phyloP scores from a whole-genome alignment of 2,797 vertebrate species.

The Girardinus metallicus region DNA sequence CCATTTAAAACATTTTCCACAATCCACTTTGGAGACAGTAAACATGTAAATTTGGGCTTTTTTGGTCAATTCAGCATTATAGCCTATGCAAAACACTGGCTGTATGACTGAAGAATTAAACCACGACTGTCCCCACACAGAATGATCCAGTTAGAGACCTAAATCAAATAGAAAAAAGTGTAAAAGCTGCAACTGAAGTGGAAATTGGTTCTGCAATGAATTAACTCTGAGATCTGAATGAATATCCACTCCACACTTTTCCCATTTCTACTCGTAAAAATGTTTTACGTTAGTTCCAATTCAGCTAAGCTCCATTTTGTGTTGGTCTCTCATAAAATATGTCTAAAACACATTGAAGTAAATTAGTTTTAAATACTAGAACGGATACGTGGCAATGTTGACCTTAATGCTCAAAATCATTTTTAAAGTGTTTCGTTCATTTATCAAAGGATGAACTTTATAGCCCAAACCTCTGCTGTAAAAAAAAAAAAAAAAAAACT shows the following conservation, averaged over 20 bases:
- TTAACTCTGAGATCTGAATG: background rate
- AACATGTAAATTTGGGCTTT: background rate
- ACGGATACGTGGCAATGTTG: background rate
- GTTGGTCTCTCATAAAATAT: background rate
- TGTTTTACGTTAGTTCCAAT: background rate
- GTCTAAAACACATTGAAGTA: background rate
- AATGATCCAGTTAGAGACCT: background rate
- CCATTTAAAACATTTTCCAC: background rate
- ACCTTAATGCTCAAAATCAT: background rate
- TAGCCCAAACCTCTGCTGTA: background rate
- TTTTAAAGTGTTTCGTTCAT: background rate
- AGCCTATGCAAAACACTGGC: background rate
- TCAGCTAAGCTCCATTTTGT: background rate
- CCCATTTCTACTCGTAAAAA: background rate
- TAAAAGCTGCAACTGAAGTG: background rate
- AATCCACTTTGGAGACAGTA: background rate
- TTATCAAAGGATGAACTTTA: background rate
- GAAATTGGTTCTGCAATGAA: background rate
- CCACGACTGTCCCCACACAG: background rate
- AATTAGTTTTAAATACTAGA: background rate
- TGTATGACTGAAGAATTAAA: background rate
- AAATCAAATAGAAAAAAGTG: background rate
- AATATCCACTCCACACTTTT: background rate
- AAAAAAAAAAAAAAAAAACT: conserved; percentile 6
- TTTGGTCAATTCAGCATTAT: background rate